These are phyloP conservation scores for Acronicta leporina DNA, from an alignment of 2,888 invertebrate species.

Conservation along the genomic window DNA sequence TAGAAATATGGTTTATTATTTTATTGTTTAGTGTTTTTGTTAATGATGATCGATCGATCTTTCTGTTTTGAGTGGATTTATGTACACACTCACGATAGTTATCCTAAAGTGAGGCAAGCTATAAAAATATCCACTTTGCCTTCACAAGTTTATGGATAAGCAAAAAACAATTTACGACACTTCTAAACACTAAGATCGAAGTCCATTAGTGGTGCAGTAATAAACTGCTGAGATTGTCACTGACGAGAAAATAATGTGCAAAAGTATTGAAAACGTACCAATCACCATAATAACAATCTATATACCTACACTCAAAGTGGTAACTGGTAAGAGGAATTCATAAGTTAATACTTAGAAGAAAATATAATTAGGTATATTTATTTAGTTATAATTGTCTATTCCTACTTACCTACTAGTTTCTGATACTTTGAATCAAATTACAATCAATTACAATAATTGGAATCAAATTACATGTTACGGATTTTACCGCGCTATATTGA, in stretches of 20 bases:
- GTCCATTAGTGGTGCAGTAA: background rate
- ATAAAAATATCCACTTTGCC: background rate
- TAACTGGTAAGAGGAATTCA: background rate
- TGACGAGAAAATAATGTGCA: constrained; percentile 1
- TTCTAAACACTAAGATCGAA: background rate
- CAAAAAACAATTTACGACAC: background rate
- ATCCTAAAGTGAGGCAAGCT: background rate
- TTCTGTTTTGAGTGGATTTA: no score
- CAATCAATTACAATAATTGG: no score
- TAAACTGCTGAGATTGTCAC: constrained; percentile 2
- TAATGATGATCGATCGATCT: no score
- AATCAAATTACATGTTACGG: no score
- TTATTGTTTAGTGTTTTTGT: no score
- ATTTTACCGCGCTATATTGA: no score
- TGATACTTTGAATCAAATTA: no score
- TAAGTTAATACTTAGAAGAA: background rate
- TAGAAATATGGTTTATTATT: no score
- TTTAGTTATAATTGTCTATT: no score
- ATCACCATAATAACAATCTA: background rate
- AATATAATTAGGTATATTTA: no score
- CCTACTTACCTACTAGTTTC: no score
- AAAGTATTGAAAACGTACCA: background rate
- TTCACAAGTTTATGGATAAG: background rate
- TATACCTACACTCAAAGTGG: background rate
- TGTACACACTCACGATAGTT: no score